phyloP scores from a whole-genome alignment of 37 sponge, comb jelly and placozoan genomes.

The Sycon ciliatum region DNA sequence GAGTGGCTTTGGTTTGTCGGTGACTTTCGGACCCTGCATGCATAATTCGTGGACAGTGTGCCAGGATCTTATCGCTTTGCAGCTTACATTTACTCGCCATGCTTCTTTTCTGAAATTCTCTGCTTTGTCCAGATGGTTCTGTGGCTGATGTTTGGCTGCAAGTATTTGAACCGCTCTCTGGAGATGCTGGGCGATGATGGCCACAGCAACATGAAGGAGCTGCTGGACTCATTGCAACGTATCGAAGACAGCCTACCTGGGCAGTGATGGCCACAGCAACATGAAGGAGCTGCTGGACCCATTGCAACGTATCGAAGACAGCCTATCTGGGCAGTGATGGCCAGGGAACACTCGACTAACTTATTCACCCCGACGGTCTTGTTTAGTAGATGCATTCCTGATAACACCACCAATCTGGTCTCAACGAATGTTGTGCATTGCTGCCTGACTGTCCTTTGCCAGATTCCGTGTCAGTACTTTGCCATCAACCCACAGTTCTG shows the following conservation, averaged over 20 bases:
- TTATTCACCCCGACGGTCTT: constrained; percentile 25
- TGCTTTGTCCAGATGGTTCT: constrained; percentile 30
- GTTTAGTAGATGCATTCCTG: too few relatives aligned
- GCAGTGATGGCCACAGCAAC: neutral
- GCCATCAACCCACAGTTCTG: too few relatives aligned
- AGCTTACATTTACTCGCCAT: too few relatives aligned
- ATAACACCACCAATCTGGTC: too few relatives aligned
- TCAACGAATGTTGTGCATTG: too few relatives aligned
- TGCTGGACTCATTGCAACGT: constrained; percentile 34
- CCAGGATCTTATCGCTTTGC: too few relatives aligned
- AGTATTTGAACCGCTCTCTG: constrained; percentile 50
- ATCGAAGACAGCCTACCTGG: constrained; percentile 39
- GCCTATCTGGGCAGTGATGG: constrained; percentile 20
- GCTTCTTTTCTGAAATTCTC: neutral
- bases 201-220: constrained; percentile 21
- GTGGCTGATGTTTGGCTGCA: constrained; percentile 77
- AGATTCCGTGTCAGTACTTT: too few relatives aligned
- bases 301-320: constrained; percentile 39
- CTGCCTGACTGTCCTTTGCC: too few relatives aligned
- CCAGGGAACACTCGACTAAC: constrained; percentile 5
- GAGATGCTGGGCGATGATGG: constrained; percentile 49
- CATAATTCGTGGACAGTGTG: too few relatives aligned
- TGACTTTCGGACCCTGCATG: too few relatives aligned
- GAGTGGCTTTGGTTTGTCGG: too few relatives aligned
- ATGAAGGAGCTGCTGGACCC: constrained; percentile 22